A percentile compares a stretch with the other conserved stretches of the same genome.
phyloP scores from a whole-genome alignment of 1,140 invertebrate genomes.

The Sycophaga agraensis region DNA sequence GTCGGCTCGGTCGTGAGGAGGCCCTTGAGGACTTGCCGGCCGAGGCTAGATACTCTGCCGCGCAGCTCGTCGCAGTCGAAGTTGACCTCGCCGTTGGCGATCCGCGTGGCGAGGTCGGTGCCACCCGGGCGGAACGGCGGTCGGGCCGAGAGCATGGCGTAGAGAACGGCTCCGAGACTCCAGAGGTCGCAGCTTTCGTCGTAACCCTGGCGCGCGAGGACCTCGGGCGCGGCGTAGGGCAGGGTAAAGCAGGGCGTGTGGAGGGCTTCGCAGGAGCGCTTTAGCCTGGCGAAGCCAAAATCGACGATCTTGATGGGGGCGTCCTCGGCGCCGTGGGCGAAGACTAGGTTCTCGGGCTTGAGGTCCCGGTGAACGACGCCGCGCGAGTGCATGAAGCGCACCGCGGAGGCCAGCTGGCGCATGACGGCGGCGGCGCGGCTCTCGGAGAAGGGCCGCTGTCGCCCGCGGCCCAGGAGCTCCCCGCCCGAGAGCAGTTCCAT shows the following conservation, averaged over 20 bases:
- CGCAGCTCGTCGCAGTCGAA: constrained; percentile 70
- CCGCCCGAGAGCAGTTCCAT: constrained; percentile 84
- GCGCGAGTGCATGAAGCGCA: constrained; percentile 78
- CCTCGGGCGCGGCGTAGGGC: constrained; percentile 90
- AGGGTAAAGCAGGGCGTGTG: constrained; percentile 86
- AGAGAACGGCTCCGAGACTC: constrained; percentile 89
- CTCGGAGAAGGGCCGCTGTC: constrained; percentile 68
- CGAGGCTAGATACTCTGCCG: constrained; percentile 67
- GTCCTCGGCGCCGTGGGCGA: constrained; percentile 63
- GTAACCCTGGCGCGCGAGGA: constrained; percentile 71
- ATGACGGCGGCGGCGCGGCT: constrained; percentile 70
- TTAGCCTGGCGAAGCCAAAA: constrained; percentile 84
- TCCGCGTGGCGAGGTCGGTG: constrained; percentile 77
- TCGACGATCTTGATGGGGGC: constrained; percentile 82
- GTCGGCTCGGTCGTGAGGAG: constrained; percentile 79
- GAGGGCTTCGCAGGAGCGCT: constrained; percentile 65
- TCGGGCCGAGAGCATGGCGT: constrained; percentile 83
- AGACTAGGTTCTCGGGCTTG: constrained; percentile 88
- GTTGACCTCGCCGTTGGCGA: constrained; percentile 75
- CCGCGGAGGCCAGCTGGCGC: constrained; percentile 76
- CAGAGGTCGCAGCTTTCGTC: constrained; percentile 90
- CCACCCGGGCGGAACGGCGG: constrained; percentile 76
- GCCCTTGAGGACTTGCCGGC: constrained; percentile 75
- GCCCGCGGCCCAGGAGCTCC: constrained; percentile 70
- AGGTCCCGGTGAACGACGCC: constrained; percentile 86